phyloP scores from a whole-genome alignment of 35 echinoderm and acorn worm genomes.

The Chiridota heheva region DNA sequence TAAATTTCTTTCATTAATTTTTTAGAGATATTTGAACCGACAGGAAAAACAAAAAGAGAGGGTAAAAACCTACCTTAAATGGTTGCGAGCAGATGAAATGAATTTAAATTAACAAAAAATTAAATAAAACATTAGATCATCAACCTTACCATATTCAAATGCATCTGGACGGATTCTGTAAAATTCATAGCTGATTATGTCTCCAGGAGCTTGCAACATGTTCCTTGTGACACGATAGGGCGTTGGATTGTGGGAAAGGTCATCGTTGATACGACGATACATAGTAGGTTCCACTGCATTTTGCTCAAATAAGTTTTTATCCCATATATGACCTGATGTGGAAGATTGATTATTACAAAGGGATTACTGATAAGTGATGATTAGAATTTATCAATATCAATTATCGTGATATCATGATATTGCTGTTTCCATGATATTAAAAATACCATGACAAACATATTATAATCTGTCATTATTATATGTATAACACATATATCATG shows the following conservation, averaged over 20 bases:
- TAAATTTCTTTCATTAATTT: too few relatives aligned
- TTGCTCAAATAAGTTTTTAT: slow-evolving; percentile 92
- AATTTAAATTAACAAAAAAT: too few relatives aligned
- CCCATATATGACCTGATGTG: slow-evolving; percentile 82
- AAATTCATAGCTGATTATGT: slow-evolving; percentile 64
- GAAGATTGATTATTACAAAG: not conserved
- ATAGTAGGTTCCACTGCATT: slow-evolving; percentile 63
- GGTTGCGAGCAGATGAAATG: too few relatives aligned
- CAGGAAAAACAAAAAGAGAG: too few relatives aligned
- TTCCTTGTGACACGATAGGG: slow-evolving; percentile 83
- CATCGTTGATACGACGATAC: slow-evolving; percentile 84
- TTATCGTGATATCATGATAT: too few relatives aligned
- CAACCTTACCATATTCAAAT: slow-evolving; percentile 60
- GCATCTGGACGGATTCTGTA: slow-evolving; percentile 79
- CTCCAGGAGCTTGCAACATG: slow-evolving; percentile 83
- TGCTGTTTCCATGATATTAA: too few relatives aligned
- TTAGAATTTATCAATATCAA: not conserved
- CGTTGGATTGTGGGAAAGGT: slow-evolving; percentile 70
- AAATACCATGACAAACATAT: too few relatives aligned
- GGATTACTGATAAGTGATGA: not conserved
- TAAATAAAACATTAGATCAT: too few relatives aligned
- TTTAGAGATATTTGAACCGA: too few relatives aligned
- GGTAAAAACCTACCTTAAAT: too few relatives aligned
- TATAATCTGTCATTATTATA: too few relatives aligned
- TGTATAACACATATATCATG: too few relatives aligned